A percentile compares a stretch with the other conserved stretches of the same genome.
Evolutionary conservation across 2,797 vertebrate species (phyloP).

Genomic region (Sebastes jordani): DNA sequence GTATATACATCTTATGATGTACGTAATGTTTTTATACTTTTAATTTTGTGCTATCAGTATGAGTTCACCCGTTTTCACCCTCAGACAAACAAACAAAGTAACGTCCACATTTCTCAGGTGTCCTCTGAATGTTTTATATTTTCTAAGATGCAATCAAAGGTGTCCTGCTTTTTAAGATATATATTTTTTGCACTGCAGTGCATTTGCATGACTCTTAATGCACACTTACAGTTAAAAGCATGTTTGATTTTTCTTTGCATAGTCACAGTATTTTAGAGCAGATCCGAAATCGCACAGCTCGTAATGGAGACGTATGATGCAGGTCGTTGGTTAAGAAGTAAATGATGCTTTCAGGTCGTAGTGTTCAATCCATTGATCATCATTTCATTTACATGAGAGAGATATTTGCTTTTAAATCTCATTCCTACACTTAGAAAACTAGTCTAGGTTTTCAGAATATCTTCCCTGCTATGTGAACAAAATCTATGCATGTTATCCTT

Average conservation of each 20-base stretch:
- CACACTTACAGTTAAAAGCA: conserved; percentile 53
- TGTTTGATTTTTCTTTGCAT: conserved; percentile 32
- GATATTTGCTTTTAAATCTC: conserved; percentile 30
- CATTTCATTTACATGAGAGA: conserved; percentile 29
- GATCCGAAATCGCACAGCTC: background rate
- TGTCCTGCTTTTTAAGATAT: conserved; percentile 63
- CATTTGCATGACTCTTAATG: conserved; percentile 72
- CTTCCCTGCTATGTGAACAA: conserved; percentile 73
- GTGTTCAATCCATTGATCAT: conserved; percentile 6
- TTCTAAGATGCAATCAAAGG: conserved; percentile 69
- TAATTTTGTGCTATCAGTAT: conserved; percentile 48
- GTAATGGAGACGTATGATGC: background rate
- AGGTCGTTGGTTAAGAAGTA: background rate
- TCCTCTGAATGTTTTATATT: conserved; percentile 78
- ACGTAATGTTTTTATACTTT: conserved; percentile 48
- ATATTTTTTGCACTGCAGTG: conserved; percentile 76
- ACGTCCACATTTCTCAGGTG: conserved; percentile 80
- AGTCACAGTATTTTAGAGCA: conserved; percentile 15
- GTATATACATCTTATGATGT: conserved; percentile 45
- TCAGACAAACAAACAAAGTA: conserved; percentile 46
- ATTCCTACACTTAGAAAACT: conserved; percentile 29
- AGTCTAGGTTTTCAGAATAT: conserved; percentile 51
- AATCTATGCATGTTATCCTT: conserved; percentile 84
- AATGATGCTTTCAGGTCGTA: conserved; percentile 8
- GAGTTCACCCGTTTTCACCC: conserved; percentile 47